These are phyloP conservation scores for Tychaedon coryphoeus DNA, from an alignment of 2,113 vertebrate species.

Conservation along the genomic window DNA sequence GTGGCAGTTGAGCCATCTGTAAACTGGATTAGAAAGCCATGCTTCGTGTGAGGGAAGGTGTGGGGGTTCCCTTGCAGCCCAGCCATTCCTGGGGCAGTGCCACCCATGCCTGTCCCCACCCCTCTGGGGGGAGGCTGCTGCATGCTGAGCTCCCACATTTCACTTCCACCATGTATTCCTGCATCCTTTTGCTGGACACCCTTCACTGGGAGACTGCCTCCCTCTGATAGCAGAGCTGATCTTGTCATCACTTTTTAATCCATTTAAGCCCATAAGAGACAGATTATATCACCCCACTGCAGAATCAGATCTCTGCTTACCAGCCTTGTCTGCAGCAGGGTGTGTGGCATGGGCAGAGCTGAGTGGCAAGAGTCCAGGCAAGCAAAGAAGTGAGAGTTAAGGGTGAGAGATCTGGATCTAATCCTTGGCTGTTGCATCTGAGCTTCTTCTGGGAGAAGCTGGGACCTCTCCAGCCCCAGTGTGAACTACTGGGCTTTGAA, in stretches of 20 bases:
- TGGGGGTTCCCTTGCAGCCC: not conserved
- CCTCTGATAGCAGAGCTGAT: not conserved
- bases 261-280: not conserved
- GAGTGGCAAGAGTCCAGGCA: rapidly evolving
- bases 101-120: not conserved
- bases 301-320: not conserved
- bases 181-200: not conserved
- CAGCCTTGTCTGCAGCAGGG: not conserved
- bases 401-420: not conserved
- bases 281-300: not conserved
- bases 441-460: not conserved
- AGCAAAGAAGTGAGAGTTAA: not conserved
- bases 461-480: not conserved
- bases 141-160: not conserved
- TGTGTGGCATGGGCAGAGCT: not conserved
- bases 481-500: not conserved
- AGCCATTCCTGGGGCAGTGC: not conserved
- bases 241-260: not conserved
- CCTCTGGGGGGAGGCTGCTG: not conserved
- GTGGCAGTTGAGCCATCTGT: not conserved
- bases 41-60: rapidly evolving
- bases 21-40: not conserved
- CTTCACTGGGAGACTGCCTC: not conserved
- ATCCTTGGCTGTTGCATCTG: not conserved
- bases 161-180: not conserved